Base-by-base conservation (phyloP, 2,797 vertebrate species). In the Epinephelus coioides region DNA sequence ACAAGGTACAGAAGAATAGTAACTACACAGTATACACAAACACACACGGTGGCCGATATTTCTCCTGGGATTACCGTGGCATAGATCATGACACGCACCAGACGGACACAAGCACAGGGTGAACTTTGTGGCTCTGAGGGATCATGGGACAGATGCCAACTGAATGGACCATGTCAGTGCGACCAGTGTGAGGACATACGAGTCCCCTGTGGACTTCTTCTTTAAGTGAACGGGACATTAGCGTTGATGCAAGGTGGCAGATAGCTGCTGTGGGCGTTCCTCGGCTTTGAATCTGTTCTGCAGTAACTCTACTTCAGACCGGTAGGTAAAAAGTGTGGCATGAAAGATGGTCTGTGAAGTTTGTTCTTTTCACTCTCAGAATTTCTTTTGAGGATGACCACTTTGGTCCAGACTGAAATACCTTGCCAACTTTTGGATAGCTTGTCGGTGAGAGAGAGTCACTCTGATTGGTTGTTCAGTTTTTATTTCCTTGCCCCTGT, bases 81-180 rank as follows among this genome's bases (percentile, higher is more conserved):
- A 64, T 14, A 68, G 80, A 82, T 73, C 69, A 56, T 50, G 76
- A 71, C 64, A 71, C 2, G 70, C 68, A 84, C 64, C 87, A 84
- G 81, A 89, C 81, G 79, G 81, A 83, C 71, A 73, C 70, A 12
- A 73, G 63, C 49, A 69, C 57, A 73, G 38, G 25, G 65, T 70
- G 86, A 90, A 86, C 90, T 86, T 74, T 76, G 87, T 74, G 76
- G 60, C 81, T 69, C 68, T 54, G 62, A 82, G 78, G 72, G 86
- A 82, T 86, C 65, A 79, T 19, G 55, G 81, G 81, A 87, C 90
- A 89, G 86, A 93, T 91, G 90, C 84, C 87, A 81, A 57, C 79
- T 82, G 81, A 92, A 85, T 87, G 79, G 90, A 82, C 80, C 65
- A 2, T 73, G 69, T 81, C 82, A 75, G 75, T 21, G 59, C 13